Evolutionary conservation across 2,888 invertebrate genomes (phyloP), one percentile per base, ranked within the genome.

Genomic region (Boloria euphrosyne): DNA sequence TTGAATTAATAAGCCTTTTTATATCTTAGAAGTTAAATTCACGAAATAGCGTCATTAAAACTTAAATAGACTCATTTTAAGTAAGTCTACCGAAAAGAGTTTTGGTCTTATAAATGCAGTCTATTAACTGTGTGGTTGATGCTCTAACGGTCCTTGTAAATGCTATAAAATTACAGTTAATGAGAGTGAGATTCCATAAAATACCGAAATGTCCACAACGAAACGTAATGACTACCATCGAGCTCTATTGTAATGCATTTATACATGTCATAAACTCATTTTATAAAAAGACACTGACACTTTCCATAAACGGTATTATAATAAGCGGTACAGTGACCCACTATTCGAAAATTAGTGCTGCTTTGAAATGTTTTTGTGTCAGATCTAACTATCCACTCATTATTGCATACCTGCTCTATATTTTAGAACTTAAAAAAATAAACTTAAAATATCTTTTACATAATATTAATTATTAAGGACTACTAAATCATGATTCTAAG

Each of bases 61-160:
- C 1, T 31, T 10, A 31, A 31, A 31, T 7, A 10, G 10, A 38
- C 10, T 10, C 3, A 38, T 7, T 38, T 38, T 38, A 38, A 38
- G 31, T 38, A 47, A n/a, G 13, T 14, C 47, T n/a, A 47, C 4
- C 14, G n/a, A 16, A 22, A 18, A 13, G 2, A 22, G 14, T 14
- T 54, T 54, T 44, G 17, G 7, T 46, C 58, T 47, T 7, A 5
- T 14, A 52, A 64, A 17, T 46, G 44, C 64, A 64, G 57, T 46
- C 64, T 71, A 60, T 64, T 17, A 47, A 65, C 61, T 64, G 46
- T 38, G 31, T 62, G 66, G 62, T 54, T 59, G 22, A 71, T 59
- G 68, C 78, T 75, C 80, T 87, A 89, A 89, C 88, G 85, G 86
- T 83, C 83, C 82, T 80, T 85, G 79, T 38, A 85, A 88, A 85